Evolutionary conservation across 1,140 invertebrate species (phyloP), one percentile per base, ranked within the genome.

Genomic region (Oedothorax gibbosus): DNA sequence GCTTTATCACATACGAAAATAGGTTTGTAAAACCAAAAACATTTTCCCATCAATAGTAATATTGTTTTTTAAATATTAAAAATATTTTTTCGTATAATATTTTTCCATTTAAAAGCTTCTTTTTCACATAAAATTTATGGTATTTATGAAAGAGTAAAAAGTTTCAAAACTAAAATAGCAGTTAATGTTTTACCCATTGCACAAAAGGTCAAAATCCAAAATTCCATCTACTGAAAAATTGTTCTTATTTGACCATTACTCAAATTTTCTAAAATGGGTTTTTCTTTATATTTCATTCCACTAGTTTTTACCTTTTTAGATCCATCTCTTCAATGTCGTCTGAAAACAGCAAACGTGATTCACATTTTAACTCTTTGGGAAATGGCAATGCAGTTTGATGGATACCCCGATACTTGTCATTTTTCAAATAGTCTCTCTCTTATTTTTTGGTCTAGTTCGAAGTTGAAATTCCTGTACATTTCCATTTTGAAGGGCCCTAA

Each of bases 361-460:
- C 65, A 78, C 60, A 78, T 78, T 66, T 78, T 51, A 78, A 78
- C 76, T 50, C 60, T 78, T 66, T 14, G 14, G 64, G 35, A 35
- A 62, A 78, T 66, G 76, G 60, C 76, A 78, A 53, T 64, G 21
- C 21, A 21, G 49, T 12, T 20, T 78, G 76, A 78, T 78, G 65
- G 62, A 78, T 78, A 68, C 21, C 35, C 35, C 35, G 64, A 64
- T 53, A 8, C 20, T 53, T 51, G 8, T 64, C 64, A 78, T 77
- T 77, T 77, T 77, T 77, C 76, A 66, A 53, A 18, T 54, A 7
- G n/a, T 4, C n/a, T n/a, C 21, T 53, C 14, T 57, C 21, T 73
- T 35, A 2, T 35, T 35, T 35, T 35, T 35, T 35, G 1, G 5
- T 35, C 57, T 7, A 53, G 49, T 51, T 54, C 62, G 49, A 35